phyloP scores from a whole-genome alignment of 2,888 invertebrate species.

The Apodemia duryi region DNA sequence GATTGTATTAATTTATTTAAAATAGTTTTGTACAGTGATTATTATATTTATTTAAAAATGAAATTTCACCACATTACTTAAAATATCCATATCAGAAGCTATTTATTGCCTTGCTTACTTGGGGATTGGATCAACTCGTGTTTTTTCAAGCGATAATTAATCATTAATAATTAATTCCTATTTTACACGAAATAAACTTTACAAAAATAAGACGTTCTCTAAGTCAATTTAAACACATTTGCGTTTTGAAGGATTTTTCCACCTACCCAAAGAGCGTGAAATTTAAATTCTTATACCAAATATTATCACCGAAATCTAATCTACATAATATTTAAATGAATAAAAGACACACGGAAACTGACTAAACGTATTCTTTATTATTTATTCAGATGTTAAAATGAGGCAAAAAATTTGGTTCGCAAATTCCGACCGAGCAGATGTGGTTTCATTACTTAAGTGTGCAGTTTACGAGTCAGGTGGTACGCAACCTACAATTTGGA shows the following conservation, averaged over 20 bases:
- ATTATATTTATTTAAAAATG: too few species aligned
- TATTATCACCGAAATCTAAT: neutral
- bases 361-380: slow-evolving; percentile 22
- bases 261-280: neutral
- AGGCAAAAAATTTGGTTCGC: slow-evolving; percentile 33
- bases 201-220: neutral
- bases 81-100: too few species aligned
- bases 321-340: slow-evolving; percentile 1
- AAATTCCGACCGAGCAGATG: slow-evolving; percentile 37
- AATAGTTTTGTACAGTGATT: too few species aligned
- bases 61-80: too few species aligned
- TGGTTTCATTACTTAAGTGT: slow-evolving; percentile 36
- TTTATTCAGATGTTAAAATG: slow-evolving; percentile 38
- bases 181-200: too few species aligned
- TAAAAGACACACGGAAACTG: slow-evolving; percentile 11
- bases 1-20: too few species aligned
- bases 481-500: slow-evolving; percentile 34
- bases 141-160: too few species aligned
- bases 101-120: too few species aligned
- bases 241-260: neutral
- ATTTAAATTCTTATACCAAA: neutral
- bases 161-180: too few species aligned
- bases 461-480: slow-evolving; percentile 38
- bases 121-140: too few species aligned
- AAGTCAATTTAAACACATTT: neutral